Evolutionary conservation across 2,113 vertebrate species (phyloP).

Genomic region (Periophthalmus modestus): DNA sequence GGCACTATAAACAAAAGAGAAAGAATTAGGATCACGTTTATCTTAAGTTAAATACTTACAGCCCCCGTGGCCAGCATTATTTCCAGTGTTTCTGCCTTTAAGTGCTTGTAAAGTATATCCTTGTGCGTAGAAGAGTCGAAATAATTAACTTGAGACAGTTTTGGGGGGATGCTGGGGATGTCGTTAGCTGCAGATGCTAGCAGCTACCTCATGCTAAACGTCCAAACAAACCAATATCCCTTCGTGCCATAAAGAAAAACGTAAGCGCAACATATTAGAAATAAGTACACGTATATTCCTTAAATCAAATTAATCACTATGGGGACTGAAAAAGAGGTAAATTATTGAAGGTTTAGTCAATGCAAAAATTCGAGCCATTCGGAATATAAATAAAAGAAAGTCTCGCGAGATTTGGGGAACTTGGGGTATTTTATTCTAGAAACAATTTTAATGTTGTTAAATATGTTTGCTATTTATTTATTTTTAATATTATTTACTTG

Average conservation of each 20-base stretch:
- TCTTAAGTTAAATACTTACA: slow-evolving; percentile 54
- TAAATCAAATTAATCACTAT: not conserved
- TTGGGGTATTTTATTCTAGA: not conserved
- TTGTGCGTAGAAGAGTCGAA: not conserved
- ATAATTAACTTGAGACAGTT: slow-evolving; percentile 17
- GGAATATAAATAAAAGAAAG: not conserved
- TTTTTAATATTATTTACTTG: not conserved
- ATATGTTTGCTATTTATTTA: not conserved
- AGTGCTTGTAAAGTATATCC: not conserved
- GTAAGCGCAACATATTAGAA: not conserved
- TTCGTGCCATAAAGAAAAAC: not conserved
- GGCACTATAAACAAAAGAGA: not conserved
- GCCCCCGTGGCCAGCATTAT: slow-evolving; percentile 82
- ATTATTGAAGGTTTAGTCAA: not conserved
- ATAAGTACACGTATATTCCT: not conserved
- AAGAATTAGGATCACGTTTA: not conserved
- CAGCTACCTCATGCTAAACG: slow-evolving; percentile 17
- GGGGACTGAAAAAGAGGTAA: not conserved
- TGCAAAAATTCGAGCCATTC: not conserved
- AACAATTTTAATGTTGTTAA: not conserved
- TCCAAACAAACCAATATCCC: not conserved
- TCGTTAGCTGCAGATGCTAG: slow-evolving; percentile 44
- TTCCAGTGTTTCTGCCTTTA: slow-evolving; percentile 18
- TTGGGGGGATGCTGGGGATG: not conserved
- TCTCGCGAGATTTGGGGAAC: slow-evolving; percentile 50